Evolutionary conservation across 1,140 invertebrate genomes (phyloP), one percentile per base, ranked within the genome.

Genomic region (Lordiphosa collinella): DNA sequence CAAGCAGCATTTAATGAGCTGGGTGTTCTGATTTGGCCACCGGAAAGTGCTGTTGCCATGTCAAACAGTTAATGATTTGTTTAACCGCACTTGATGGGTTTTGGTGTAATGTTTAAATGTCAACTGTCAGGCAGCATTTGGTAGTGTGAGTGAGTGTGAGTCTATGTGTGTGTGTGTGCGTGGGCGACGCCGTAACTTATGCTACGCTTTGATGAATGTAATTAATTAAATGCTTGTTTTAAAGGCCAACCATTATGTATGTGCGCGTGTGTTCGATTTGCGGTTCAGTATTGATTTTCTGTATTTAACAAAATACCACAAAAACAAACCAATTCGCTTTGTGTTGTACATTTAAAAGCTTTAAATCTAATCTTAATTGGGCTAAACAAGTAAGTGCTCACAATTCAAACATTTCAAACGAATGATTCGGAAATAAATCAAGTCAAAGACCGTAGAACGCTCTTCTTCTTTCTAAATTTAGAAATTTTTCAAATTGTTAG

Each of bases 181-280:
- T 8, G 12, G 22, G 7, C 11, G 41, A 12, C 11, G 22, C 41
- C 22, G 41, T 44, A 44, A 31, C 41, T 25, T 44, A 31, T 44
- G 41, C 41, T 44, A 51, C 50, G 56, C 62, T 65, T 61, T 65
- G 56, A 65, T 66, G 51, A 55, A 52, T 52, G 51, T 66, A 67
- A 71, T 71, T 68, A 67, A 67, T 71, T 71, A 63, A 71, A 71
- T 67, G 58, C 50, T 58, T 34, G 29, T 50, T 56, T 54, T 67
- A 67, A 66, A 54, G 46, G 18, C 55, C 36, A 22, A 12, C 34
- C 16, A 25, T 47, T 51, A 31, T 18, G 5, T 11, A 16, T 35
- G 22, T 61, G 40, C 22, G 14, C 9, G 29, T 31, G 29, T 41
- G 31, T 43, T 52, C 25, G 14, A 58, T 46, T 9, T 71, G 63